phyloP scores from a whole-genome alignment of 2,113 vertebrate species.

The Aix galericulata region DNA sequence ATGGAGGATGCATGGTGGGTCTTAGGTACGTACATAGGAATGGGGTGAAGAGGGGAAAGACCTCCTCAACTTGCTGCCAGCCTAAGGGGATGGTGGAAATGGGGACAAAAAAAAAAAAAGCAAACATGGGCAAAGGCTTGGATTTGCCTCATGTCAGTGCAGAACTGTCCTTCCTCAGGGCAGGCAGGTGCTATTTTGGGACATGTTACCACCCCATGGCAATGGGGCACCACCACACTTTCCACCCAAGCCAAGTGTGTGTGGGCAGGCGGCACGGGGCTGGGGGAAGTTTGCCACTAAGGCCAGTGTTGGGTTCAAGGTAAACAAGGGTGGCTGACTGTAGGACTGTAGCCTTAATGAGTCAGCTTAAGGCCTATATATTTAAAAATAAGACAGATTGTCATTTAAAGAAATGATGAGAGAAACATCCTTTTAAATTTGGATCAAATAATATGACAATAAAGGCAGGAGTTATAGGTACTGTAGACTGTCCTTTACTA shows the following conservation, averaged over 20 bases:
- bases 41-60: not conserved
- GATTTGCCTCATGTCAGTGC: not conserved
- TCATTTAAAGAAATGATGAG: slow-evolving; percentile 66
- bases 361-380: not conserved
- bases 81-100: not conserved
- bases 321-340: not conserved
- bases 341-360: not conserved
- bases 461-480: slow-evolving; percentile 64
- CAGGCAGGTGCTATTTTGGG: not conserved
- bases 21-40: not conserved
- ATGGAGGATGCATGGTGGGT: not conserved
- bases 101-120: not conserved
- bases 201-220: accelerated
- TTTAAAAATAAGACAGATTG: not conserved
- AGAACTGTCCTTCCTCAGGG: not conserved
- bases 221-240: accelerated
- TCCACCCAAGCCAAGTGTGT: accelerated
- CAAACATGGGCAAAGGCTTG: accelerated
- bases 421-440: slow-evolving; percentile 66
- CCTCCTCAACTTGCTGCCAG: not conserved
- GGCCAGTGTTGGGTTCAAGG: not conserved
- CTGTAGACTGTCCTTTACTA: slow-evolving; percentile 71
- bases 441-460: slow-evolving; percentile 71
- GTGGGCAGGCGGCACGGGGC: accelerated
- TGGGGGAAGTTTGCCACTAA: not conserved